Conservation (phyloP, 2,113 vertebrate species). For the Callaeas wilsoni region DNA sequence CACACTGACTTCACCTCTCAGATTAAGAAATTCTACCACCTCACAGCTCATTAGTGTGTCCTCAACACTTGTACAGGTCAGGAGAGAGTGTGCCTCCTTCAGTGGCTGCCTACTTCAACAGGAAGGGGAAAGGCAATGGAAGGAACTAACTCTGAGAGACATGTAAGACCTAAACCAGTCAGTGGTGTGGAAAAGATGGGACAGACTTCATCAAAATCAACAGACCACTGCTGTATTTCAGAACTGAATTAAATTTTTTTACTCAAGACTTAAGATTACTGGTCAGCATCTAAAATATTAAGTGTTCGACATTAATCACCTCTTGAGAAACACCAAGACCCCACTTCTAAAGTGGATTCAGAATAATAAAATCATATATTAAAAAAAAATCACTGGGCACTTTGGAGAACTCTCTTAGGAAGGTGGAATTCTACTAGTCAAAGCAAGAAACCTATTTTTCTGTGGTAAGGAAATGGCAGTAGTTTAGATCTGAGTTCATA, state of each 20-base stretch:
- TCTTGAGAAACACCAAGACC: not conserved
- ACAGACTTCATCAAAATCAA: not conserved
- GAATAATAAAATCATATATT: not conserved
- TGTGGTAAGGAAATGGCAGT: not conserved
- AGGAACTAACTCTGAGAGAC: not conserved
- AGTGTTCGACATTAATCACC: not conserved
- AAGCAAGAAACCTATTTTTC: not conserved
- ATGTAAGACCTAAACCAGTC: not conserved
- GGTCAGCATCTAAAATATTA: not conserved
- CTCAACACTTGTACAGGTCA: not conserved
- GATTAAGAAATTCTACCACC: not conserved
- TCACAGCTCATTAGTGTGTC: not conserved
- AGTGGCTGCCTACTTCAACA: not conserved
- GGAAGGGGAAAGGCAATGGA: not conserved
- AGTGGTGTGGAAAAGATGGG: not conserved
- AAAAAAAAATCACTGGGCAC: not conserved
- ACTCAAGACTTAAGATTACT: not conserved
- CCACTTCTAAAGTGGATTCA: not conserved
- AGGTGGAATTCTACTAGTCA: not conserved
- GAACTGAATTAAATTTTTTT: not conserved
- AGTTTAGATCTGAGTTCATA: not conserved
- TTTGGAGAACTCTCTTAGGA: not conserved
- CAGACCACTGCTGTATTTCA: not conserved
- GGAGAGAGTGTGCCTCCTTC: not conserved
- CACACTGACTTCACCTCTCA: not conserved